Conservation (phyloP, 1,140 invertebrate species). For the Heterodera carotae region DNA sequence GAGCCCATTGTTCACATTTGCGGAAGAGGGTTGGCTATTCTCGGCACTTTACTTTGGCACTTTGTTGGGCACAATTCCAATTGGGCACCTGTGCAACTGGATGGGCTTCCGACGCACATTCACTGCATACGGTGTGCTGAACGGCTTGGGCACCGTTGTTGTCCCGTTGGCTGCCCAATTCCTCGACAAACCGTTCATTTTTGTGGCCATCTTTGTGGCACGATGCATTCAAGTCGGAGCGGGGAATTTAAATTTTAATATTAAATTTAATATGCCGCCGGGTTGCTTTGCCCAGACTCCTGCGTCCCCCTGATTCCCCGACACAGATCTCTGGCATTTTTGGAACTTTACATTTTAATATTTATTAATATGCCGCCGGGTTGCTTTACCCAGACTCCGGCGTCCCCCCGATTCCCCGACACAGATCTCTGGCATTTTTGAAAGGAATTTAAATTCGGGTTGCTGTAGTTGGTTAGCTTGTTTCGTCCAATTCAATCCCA, state of each 20-base stretch:
- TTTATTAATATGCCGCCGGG: no score
- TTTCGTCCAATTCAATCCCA: no score
- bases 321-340: no score
- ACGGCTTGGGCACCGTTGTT: background rate
- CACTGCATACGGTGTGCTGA: background rate
- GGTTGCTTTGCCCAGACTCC: no score
- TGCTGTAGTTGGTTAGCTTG: no score
- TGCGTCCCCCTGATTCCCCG: no score
- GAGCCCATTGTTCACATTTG: background rate
- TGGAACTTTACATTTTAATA: background rate
- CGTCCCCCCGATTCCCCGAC: no score
- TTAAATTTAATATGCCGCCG: background rate
- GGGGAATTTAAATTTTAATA: background rate
- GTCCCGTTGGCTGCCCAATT: background rate
- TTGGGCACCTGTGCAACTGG: background rate
- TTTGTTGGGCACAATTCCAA: background rate
- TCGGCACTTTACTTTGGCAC: constrained; percentile 1
- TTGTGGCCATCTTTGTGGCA: background rate
- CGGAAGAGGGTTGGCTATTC: constrained; percentile 1
- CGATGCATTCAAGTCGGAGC: background rate
- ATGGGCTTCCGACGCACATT: background rate
- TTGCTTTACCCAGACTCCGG: no score
- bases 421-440: no score
- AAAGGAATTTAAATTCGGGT: background rate
- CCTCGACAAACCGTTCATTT: background rate